Percentiles rank a stretch among this genome's conserved stretches.
Conservation (phyloP, 2,113 vertebrate species). For the Lophius piscatorius region DNA sequence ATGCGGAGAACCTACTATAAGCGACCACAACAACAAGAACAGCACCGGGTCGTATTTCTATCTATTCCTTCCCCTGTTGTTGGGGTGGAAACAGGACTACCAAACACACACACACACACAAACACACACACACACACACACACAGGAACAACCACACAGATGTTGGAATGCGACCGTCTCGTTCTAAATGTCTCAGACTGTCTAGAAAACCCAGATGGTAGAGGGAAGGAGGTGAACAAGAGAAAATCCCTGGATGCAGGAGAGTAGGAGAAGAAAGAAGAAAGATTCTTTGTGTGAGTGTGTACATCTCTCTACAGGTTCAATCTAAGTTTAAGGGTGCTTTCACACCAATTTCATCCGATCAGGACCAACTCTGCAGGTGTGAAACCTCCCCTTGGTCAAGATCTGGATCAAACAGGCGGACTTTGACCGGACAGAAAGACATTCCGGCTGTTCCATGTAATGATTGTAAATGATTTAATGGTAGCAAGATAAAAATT, state of each 20-base stretch:
- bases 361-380: no score
- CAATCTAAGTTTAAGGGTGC: no score
- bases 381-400: no score
- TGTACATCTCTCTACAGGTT: no score
- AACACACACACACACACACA: neutral
- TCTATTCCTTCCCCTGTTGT: conserved; percentile 33
- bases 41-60: conserved; percentile 40
- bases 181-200: conserved; percentile 52
- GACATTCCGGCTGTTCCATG: no score
- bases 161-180: conserved; percentile 53
- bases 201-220: conserved; percentile 15
- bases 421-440: no score
- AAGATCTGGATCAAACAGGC: no score
- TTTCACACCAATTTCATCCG: no score
- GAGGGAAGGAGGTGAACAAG: conserved; percentile 11
- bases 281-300: no score
- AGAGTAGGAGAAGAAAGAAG: neutral
- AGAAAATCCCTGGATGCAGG: neutral
- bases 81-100: conserved; percentile 30
- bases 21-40: conserved; percentile 55
- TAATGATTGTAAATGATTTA: no score
- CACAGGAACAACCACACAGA: conserved; percentile 11
- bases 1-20: conserved; percentile 39
- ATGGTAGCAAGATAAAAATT: no score
- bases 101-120: neutral